Conservation (phyloP, 2,888 invertebrate species). For the Andrena fulva region DNA sequence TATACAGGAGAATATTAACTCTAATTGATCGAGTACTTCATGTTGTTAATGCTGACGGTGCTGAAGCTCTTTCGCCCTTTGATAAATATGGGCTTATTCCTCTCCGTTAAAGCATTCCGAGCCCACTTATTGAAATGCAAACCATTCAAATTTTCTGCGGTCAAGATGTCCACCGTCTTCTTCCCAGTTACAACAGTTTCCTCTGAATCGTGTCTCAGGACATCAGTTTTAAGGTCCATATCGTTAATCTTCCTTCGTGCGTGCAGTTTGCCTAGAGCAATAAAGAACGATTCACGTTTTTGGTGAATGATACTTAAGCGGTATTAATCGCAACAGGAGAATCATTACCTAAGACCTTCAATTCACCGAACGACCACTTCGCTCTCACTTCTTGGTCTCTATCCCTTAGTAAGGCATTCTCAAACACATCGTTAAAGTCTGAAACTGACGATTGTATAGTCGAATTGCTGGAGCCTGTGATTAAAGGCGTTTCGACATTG, state of each 20-base stretch:
- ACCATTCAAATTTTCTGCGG: slow-evolving; percentile 83
- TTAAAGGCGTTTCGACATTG: slow-evolving; percentile 53
- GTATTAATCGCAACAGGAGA: neutral
- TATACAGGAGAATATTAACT: neutral
- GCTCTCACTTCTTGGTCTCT: slow-evolving; percentile 85
- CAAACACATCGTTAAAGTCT: slow-evolving; percentile 83
- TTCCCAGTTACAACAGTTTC: slow-evolving; percentile 84
- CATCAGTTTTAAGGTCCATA: slow-evolving; percentile 85
- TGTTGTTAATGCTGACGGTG: slow-evolving; percentile 77
- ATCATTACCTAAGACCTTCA: slow-evolving; percentile 70
- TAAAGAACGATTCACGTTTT: neutral
- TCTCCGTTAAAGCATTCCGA: slow-evolving; percentile 82
- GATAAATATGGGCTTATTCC: slow-evolving; percentile 82
- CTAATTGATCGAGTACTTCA: slow-evolving; percentile 78
- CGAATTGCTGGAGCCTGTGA: slow-evolving; percentile 63
- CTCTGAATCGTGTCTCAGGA: slow-evolving; percentile 84
- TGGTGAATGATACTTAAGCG: too few species aligned
- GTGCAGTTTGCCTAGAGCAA: slow-evolving; percentile 78
- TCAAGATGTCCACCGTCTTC: slow-evolving; percentile 83
- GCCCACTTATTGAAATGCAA: slow-evolving; percentile 85
- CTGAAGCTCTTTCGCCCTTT: slow-evolving; percentile 85
- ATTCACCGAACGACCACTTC: slow-evolving; percentile 83
- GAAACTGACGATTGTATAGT: slow-evolving; percentile 58
- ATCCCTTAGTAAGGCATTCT: slow-evolving; percentile 86
- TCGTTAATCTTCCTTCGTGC: slow-evolving; percentile 85